Percentiles rank a stretch among this genome's conserved stretches.
Conservation (phyloP, 2,888 invertebrate species). For the Epinotia nisella region DNA sequence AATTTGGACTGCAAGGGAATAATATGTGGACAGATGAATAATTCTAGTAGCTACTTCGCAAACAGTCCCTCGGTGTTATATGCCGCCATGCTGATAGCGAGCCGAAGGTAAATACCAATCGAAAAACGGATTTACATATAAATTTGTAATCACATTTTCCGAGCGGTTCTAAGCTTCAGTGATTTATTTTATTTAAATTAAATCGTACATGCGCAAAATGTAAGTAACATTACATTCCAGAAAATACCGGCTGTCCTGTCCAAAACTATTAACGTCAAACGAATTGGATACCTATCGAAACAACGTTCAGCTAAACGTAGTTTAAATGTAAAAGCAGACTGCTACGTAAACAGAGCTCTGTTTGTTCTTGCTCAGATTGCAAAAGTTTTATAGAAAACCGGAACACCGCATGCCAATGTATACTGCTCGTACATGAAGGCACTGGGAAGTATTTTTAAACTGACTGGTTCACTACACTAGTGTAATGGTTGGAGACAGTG, state of each 20-base stretch:
- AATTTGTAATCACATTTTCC: constrained; percentile 30
- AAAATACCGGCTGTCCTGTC: not conserved
- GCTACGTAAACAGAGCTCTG: constrained; percentile 31
- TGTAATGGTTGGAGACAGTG: constrained; percentile 24
- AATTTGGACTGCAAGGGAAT: constrained; percentile 12
- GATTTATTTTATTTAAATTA: constrained; percentile 17
- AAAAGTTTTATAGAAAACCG: constrained; percentile 51
- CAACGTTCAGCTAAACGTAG: constrained; percentile 13
- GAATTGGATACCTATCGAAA: constrained; percentile 3
- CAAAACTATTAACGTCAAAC: not conserved
- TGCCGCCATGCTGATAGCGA: constrained; percentile 1
- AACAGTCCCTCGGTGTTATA: not conserved
- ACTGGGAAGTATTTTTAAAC: constrained; percentile 36
- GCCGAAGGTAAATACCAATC: constrained; percentile 20
- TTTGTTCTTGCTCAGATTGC: constrained; percentile 46
- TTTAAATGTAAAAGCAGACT: constrained; percentile 31
- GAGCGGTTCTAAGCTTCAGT: not conserved
- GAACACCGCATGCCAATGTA: constrained; percentile 32
- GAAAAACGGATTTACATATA: constrained; percentile 21
- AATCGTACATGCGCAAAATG: not conserved
- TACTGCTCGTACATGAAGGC: constrained; percentile 21
- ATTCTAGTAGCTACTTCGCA: constrained; percentile 23
- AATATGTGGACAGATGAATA: constrained; percentile 11
- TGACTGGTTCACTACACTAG: constrained; percentile 15
- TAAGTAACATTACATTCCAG: not conserved